Base-by-base conservation (phyloP, 2,888 invertebrate genomes). In the Digitonthophagus gazella region DNA sequence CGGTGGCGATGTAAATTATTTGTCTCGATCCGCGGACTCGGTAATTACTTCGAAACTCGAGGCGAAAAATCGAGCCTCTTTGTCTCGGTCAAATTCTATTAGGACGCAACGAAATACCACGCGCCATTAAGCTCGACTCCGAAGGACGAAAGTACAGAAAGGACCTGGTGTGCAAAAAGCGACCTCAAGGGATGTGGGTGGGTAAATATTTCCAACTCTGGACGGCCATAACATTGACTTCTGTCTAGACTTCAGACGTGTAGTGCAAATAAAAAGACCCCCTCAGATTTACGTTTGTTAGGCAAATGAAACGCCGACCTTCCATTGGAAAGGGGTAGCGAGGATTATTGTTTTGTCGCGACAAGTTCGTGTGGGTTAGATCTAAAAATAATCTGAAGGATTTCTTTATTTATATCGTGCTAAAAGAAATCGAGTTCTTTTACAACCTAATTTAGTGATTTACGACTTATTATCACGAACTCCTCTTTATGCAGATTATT, bases 211-310 rank as follows among this genome's bases (percentile, higher is more conserved):
- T 19, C 20, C 18, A 18, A n/a, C 61, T 19, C 61, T 20, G 18
- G 20, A 15, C 20, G 61, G n/a, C 19, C 18, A 20, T 20, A 61
- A 61, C 61, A 61, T 61, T 61, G 20, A 61, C 61, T 18, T 18
- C 61, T 19, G 61, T 61, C 61, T 61, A 61, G 61, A 61, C 61
- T 19, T 20, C 61, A 61, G 61, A 61, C 61, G 61, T 18, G 61
- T 20, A 61, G 28, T 44, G 28, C 28, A 44, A 44, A 44, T 44
- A 44, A 44, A 44, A 44, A 44, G 28, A 44, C 28, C 28, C 28
- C 28, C 22, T 4, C 22, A 22, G 28, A 44, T 44, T 44, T 44
- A 44, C 28, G 28, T 44, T 44, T 44, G 28, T 44, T 44, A 44
- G 28, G 28, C 28, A 44, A 44, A 44, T 44, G 28, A 44, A 44